Conservation (phyloP, 2,797 vertebrate species). For the Chrysocyon brachyurus region DNA sequence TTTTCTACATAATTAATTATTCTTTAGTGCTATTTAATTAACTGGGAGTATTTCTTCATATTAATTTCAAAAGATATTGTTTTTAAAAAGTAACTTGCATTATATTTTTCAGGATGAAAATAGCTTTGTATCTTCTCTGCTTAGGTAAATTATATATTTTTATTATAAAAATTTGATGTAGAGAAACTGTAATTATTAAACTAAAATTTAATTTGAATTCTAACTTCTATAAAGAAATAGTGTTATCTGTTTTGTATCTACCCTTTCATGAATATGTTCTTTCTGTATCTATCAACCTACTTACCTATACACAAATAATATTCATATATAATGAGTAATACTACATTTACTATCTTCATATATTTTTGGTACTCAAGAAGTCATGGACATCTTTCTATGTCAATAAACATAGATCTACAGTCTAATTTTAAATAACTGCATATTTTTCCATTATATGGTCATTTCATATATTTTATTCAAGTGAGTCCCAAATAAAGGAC, state of each 20-base stretch:
- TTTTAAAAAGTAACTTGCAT: background rate
- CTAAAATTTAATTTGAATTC: slow-evolving; percentile 27
- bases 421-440: background rate
- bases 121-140: background rate
- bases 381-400: background rate
- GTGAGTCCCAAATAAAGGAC: background rate
- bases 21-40: slow-evolving; percentile 3
- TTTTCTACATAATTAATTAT: slow-evolving; percentile 24
- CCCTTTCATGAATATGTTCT: background rate
- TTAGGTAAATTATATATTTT: slow-evolving; percentile 17
- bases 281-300: background rate
- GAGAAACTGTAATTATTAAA: background rate
- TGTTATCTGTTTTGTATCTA: background rate
- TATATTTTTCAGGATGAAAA: slow-evolving; percentile 24
- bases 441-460: background rate
- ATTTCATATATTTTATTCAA: slow-evolving; percentile 50
- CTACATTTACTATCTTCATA: background rate
- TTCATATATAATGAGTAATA: background rate
- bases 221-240: background rate
- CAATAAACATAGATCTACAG: background rate
- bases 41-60: background rate
- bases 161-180: background rate
- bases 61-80: slow-evolving; percentile 11
- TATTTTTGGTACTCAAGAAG: background rate
- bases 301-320: background rate